Base-by-base conservation (phyloP, 2,797 vertebrate genomes). In the Pagetopsis macropterus region DNA sequence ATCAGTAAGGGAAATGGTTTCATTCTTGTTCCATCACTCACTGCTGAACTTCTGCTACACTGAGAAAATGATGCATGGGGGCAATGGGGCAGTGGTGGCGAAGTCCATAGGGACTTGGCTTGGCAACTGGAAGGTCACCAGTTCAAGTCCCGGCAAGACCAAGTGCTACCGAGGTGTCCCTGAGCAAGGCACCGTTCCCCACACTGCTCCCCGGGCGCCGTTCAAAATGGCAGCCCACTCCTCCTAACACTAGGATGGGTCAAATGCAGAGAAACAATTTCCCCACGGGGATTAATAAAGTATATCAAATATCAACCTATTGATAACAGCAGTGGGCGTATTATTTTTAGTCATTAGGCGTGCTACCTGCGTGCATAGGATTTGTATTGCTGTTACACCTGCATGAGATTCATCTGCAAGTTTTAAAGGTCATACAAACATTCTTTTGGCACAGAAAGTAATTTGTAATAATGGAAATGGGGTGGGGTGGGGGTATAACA, bases 281-380 rank as follows among this genome's bases (percentile, higher is more conserved):
- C 21, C 21, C 21, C 21, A 21, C 21, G 21, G 21, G 21, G 21
- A 21, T 21, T 21, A 21, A 21, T 21, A 21, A 21, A 21, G 21
- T 21, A 21, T 21, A 21, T 21, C 21, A 21, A 21, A 21, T 21
- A 21, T 21, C 2, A 21, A 21, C 19, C 69, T 37, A 21, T 65
- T 83, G 45, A 65, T 72, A 76, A 71, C 65, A 86, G 70, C 49
- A 70, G 70, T 58, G 23, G 49, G 63, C 76, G 67, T 62, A 65
- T 65, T 77, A 45, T 78, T 84, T 76, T 73, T 66, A 73, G 72
- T 87, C 46, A 83, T 64, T 58, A 19, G 21, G 43, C 80, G 41
- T 41, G 50, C 52, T 69, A 46, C 43, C 56, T 61, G n/a, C n/a
- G n/a, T n/a, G n/a, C 71, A 61, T 61, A 60, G 37, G 40, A 60